Base-by-base conservation (phyloP, 2,888 invertebrate species). In the Tenthredo distinguenda region DNA sequence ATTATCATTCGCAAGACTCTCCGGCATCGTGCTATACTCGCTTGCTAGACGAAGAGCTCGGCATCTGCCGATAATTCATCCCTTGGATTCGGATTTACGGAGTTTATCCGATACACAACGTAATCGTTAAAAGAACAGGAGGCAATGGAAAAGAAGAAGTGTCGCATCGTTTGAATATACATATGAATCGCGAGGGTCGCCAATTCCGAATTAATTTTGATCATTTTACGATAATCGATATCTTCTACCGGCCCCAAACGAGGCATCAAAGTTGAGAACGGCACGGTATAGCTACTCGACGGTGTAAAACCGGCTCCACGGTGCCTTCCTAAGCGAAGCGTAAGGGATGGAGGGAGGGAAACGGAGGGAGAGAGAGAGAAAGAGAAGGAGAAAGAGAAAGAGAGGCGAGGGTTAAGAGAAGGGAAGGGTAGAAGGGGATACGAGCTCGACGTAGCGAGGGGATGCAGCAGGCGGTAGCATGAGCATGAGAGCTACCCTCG, bases 371-470 rank as follows among this genome's bases (percentile, higher is more conserved):
- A 62, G 18, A 43, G n/a, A 34, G 68, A 50, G 82, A 84, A 86
- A 86, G 87, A 88, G 87, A 87, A 86, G 26, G 68, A 50, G 82
- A 84, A 86, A 86, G 87, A 88, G 87, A 87, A 86, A 82, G 87
- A 86, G 86, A 72, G 84, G 86, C 79, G 84, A 65, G 74, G 85
- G 86, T 84, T 87, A 85, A 85, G 86, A 85, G 86, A 86, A 84
- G 81, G 86, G 87, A 88, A 84, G 84, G 10, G 62, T 12, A 74
- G 84, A 65, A 76, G 85, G 84, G 86, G 87, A 85, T 62, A 86
- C 77, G 55, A 77, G 77, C 77, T 77, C 77, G 77, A 40, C 3
- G 7, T 50, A 37, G 37, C 34, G 26, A 62, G 81, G 81, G 81
- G 81, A 37, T 81, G 79, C 79, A 79, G 79, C 50, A 62, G 40